Percentiles rank a stretch among this genome's conserved stretches.
These are phyloP conservation scores for Pemphigus obesinymphae DNA, from an alignment of 1,140 invertebrate genomes.

Conservation along the genomic window DNA sequence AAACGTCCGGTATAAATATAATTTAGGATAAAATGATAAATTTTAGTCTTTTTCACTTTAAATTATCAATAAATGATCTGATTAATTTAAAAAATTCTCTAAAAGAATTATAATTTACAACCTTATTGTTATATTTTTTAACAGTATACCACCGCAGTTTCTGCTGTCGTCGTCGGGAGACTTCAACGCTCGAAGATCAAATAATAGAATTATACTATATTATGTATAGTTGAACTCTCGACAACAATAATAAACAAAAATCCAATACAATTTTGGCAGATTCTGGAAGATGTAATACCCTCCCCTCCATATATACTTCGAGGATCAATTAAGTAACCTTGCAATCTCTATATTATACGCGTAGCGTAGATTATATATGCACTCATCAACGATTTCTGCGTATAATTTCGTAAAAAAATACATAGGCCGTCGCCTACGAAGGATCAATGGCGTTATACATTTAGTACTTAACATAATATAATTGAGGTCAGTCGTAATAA, in stretches of 20 bases:
- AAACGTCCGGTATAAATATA: no score
- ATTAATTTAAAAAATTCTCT: no score
- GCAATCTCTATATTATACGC: neutral
- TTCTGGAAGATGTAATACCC: neutral
- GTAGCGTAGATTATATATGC: neutral
- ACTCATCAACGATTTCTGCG: neutral
- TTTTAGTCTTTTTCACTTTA: no score
- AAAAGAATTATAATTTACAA: no score
- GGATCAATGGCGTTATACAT: slow-evolving; percentile 16
- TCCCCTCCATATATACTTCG: neutral
- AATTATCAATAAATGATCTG: no score
- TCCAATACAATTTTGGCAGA: neutral
- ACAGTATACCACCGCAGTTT: no score
- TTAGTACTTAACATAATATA: neutral
- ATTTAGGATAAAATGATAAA: no score
- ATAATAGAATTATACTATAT: neutral
- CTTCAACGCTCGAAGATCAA: slow-evolving; percentile 20
- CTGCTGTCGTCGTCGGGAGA: neutral
- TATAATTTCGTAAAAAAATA: neutral
- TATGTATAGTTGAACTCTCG: neutral
- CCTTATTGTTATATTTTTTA: no score
- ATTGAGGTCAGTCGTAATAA: slow-evolving; percentile 9
- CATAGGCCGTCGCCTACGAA: neutral
- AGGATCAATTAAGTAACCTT: slow-evolving; percentile 19
- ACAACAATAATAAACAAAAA: neutral